Evolutionary conservation across 2,113 vertebrate species (phyloP), one percentile per base, ranked within the genome.

Genomic region (Nothocercus julius): DNA sequence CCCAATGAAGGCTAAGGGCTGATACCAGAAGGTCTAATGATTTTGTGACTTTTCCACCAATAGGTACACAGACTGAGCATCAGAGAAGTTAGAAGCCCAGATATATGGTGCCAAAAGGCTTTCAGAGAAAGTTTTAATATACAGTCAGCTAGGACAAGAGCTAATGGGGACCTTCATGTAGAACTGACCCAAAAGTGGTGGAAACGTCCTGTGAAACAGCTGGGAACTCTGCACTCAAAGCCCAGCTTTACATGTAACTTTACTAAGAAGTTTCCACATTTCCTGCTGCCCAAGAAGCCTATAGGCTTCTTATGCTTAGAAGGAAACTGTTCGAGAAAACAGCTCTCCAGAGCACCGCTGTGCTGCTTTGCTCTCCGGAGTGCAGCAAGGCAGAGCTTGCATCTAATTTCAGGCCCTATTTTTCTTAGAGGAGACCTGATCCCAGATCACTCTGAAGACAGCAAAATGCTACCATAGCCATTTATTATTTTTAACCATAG

Each of bases 311-410:
- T 72, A 84, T 49, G 58, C 72, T 92, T 82, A 59, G 0, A 9
- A 81, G 66, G 76, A 75, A 76, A 74, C 68, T 15, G 38, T 58
- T 91, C 81, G 27, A 62, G 80, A 67, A 90, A 80, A 94, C 25
- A 51, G 54, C 88, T 92, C 68, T 92, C 90, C 38, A 28, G 92
- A 93, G 96, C 78, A 69, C 34, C 66, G 21, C 66, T 49, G 7
- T 1, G 8, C 69, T n/a, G 9, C 70, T 66, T 51, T n/a, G 68
- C 66, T 42, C 76, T 92, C 27, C 59, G 68, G 30, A 77, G 62
- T 62, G 53, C 64, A 64, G 32, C 51, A 53, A 70, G 64, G 77
- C 36, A 53, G 63, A 91, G 56, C 54, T 63, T 81, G 74, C 53
- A 54, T 78, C 76, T 76, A 45, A 85, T 79, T 75, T 58, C 64